Percentiles rank a stretch among this genome's conserved stretches.
Conservation (phyloP, 2,888 invertebrate species). For the Loripinus fragilis region DNA sequence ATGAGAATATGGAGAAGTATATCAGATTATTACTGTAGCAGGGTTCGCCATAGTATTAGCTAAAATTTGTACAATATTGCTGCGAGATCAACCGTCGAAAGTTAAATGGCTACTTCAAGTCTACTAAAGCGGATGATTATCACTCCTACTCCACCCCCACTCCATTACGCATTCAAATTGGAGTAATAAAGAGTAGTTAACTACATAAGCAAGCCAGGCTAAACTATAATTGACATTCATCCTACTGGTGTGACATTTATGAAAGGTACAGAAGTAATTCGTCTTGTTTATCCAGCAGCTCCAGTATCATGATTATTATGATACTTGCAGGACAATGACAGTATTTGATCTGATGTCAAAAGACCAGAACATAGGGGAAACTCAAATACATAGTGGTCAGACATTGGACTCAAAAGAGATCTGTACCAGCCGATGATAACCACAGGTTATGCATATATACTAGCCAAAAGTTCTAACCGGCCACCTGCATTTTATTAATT, state of each 20-base stretch:
- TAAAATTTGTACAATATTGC: background rate
- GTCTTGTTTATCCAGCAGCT: conserved; percentile 17
- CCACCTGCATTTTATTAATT: too few species aligned
- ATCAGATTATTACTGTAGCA: background rate
- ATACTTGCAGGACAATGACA: too few species aligned
- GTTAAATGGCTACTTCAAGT: background rate
- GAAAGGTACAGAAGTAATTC: background rate
- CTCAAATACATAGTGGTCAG: too few species aligned
- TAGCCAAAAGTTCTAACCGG: too few species aligned
- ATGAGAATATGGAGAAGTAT: background rate
- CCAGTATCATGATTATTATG: too few species aligned
- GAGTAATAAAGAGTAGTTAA: background rate
- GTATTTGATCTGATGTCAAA: too few species aligned
- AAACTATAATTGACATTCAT: background rate
- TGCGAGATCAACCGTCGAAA: background rate
- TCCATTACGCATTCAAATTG: conserved; percentile 20
- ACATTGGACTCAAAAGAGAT: too few species aligned
- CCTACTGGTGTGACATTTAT: background rate
- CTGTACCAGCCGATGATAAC: too few species aligned
- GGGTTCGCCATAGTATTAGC: background rate
- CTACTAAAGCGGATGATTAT: conserved; percentile 10
- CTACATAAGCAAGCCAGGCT: background rate
- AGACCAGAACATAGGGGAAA: too few species aligned
- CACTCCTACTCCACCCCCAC: too few species aligned
- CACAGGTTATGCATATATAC: too few species aligned